Evolutionary conservation across 1,140 invertebrate species (phyloP), one percentile per base, ranked within the genome.

Genomic region (Lamellibrachia luymesi): DNA sequence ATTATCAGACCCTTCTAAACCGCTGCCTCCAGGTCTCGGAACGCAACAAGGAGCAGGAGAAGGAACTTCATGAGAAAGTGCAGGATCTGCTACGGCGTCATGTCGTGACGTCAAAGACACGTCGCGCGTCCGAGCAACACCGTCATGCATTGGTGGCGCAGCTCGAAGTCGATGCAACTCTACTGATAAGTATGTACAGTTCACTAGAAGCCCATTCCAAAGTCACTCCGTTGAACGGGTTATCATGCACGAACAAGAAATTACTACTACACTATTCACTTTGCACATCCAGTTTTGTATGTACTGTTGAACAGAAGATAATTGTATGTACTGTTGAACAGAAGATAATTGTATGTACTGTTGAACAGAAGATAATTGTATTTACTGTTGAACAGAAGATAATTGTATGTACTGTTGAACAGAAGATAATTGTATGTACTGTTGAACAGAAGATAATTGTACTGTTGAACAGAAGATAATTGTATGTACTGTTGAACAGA

Each of bases 131-230:
- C 10, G 94, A 96, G 91, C 95, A 94, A 50, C 94, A 95, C 27
- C 92, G 95, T 91, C 95, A 96, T 17, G 95, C 95, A 92, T 93
- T 96, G 10, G 92, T 96, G 17, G 95, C 95, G 5, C 92, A 95
- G 51, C 92, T 96, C 22, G 95, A 96, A 91, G 95, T 94, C n/a
- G 96, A 96, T 92, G 95, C 95, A 2, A 95, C 96, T 56, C 95
- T 96, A 4, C 93, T 96, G 6, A 91, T 94, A 64, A 94, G 96
- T 96, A 94, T 95, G 92, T 92, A 4, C 27, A 50, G 38, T 38
- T 50, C 6, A 17, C 13, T 80, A 22, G 13, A 10, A 56, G 52
- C 6, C 6, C 52, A 80, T 80, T 8, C 64, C 13, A 80, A 17
- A 22, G 64, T 80, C 64, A 13, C 52, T 56, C 6, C 13, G 52